Conservation (phyloP, 1,140 invertebrate species). For the Homalodisca vitripennis region DNA sequence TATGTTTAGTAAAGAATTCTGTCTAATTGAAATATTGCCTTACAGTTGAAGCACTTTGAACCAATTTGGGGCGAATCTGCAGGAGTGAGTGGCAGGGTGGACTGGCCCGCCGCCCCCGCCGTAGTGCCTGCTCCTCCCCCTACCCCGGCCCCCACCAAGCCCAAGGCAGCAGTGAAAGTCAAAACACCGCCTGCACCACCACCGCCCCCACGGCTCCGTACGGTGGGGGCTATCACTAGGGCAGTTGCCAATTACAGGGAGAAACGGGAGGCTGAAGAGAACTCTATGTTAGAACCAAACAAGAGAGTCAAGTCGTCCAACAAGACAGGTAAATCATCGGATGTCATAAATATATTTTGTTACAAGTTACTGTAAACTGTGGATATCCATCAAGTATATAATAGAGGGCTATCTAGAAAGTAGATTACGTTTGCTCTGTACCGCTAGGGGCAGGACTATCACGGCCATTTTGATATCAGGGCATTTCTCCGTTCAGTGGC, state of each 20-base stretch:
- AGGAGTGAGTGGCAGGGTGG: slow-evolving; percentile 47
- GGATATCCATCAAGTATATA: no score
- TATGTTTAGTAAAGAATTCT: no score
- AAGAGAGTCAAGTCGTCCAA: slow-evolving; percentile 24
- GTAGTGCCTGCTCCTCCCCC: slow-evolving; percentile 7
- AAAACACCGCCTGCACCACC: slow-evolving; percentile 53
- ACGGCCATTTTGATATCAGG: no score
- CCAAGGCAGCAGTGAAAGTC: slow-evolving; percentile 47
- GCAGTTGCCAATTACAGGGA: slow-evolving; percentile 52
- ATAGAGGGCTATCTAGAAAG: no score
- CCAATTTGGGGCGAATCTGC: slow-evolving; percentile 86
- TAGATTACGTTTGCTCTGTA: no score
- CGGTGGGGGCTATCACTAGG: slow-evolving; percentile 61
- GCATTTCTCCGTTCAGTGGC: no score
- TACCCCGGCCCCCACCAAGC: not conserved
- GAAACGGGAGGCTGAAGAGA: slow-evolving; percentile 41
- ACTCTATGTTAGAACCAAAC: not conserved
- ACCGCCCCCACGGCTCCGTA: slow-evolving; percentile 54
- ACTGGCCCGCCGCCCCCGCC: not conserved
- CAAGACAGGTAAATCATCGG: slow-evolving; percentile 23
- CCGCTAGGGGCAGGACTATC: no score
- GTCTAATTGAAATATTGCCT: slow-evolving; percentile 14
- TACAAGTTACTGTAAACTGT: no score
- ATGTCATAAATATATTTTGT: no score
- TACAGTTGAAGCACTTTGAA: slow-evolving; percentile 87